Percentiles rank a stretch among this genome's conserved stretches.
phyloP scores from a whole-genome alignment of 2,888 invertebrate genomes.

The Smittia sp. region DNA sequence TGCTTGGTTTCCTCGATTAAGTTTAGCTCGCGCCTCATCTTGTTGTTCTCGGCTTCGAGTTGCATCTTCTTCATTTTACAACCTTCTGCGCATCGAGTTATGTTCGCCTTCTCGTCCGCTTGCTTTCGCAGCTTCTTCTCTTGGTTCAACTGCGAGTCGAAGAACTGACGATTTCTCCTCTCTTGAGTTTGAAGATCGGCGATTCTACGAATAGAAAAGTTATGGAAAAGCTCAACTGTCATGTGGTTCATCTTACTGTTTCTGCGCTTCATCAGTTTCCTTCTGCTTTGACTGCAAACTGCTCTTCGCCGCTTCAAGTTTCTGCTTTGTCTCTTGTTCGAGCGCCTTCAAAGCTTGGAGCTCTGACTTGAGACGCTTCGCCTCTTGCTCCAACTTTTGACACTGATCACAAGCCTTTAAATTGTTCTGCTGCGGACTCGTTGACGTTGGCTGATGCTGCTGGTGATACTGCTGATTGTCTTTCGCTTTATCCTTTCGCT shows the following conservation, averaged over 20 bases:
- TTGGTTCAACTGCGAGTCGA: slow-evolving; percentile 70
- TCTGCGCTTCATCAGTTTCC: slow-evolving; percentile 84
- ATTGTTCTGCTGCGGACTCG: background rate
- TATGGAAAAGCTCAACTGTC: background rate
- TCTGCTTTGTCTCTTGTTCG: slow-evolving; percentile 53
- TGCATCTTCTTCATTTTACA: slow-evolving; percentile 66
- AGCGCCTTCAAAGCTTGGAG: slow-evolving; percentile 53
- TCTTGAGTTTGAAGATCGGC: slow-evolving; percentile 65
- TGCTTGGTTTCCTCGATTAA: slow-evolving; percentile 64
- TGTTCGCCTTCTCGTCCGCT: slow-evolving; percentile 54
- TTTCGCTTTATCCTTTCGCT: slow-evolving; percentile 17
- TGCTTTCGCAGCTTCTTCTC: slow-evolving; percentile 69
- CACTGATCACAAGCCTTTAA: slow-evolving; percentile 49
- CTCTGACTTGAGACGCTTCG: slow-evolving; percentile 52
- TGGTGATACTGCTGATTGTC: slow-evolving; percentile 39
- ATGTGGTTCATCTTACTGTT: no score
- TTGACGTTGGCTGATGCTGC: slow-evolving; percentile 10
- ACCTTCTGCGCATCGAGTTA: slow-evolving; percentile 64
- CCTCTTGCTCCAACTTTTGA: slow-evolving; percentile 52
- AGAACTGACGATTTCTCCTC: slow-evolving; percentile 69
- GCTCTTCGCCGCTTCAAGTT: slow-evolving; percentile 63
- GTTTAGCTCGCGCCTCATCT: slow-evolving; percentile 63
- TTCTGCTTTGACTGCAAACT: slow-evolving; percentile 71
- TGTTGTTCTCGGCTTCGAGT: slow-evolving; percentile 67
- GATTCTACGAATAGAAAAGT: slow-evolving; percentile 49